These are phyloP conservation scores for Pyrrhia umbra DNA, from an alignment of 2,888 invertebrate species.

Conservation along the genomic window DNA sequence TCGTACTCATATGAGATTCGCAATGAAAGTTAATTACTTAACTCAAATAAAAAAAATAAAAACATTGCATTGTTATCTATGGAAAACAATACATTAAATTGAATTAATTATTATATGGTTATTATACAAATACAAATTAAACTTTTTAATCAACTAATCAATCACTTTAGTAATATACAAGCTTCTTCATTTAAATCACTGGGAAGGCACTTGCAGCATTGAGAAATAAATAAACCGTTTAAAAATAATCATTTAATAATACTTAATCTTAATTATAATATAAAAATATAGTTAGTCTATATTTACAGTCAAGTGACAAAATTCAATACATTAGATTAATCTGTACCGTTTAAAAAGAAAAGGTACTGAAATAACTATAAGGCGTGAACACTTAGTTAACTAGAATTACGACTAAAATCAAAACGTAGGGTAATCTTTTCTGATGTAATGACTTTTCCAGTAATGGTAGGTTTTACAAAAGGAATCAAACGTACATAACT, in stretches of 20 bases:
- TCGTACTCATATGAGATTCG: conserved; percentile 73
- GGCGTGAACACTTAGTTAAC: conserved; percentile 74
- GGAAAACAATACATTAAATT: conserved; percentile 21
- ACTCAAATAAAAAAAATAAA: conserved; percentile 48
- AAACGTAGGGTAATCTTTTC: conserved; percentile 60
- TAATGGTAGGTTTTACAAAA: conserved; percentile 51
- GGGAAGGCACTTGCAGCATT: conserved; percentile 77
- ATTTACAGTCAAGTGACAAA: conserved; percentile 84
- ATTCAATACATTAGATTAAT: conserved; percentile 78
- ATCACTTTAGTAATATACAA: conserved; percentile 54
- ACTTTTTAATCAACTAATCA: conserved; percentile 14
- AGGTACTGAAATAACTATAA: conserved; percentile 69
- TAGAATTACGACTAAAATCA: conserved; percentile 67
- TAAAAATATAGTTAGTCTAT: conserved; percentile 88
- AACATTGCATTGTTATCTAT: conserved; percentile 18
- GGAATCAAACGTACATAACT: conserved; percentile 7
- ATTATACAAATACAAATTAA: conserved; percentile 9
- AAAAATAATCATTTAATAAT: conserved; percentile 78
- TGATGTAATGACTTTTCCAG: conserved; percentile 65
- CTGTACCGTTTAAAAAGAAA: conserved; percentile 65
- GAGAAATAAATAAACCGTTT: conserved; percentile 79
- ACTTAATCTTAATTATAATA: conserved; percentile 83
- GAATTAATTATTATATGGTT: conserved; percentile 22
- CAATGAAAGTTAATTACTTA: conserved; percentile 60
- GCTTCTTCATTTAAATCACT: conserved; percentile 60